phyloP scores from a whole-genome alignment of 2,888 invertebrate species.

The Hedya salicella region DNA sequence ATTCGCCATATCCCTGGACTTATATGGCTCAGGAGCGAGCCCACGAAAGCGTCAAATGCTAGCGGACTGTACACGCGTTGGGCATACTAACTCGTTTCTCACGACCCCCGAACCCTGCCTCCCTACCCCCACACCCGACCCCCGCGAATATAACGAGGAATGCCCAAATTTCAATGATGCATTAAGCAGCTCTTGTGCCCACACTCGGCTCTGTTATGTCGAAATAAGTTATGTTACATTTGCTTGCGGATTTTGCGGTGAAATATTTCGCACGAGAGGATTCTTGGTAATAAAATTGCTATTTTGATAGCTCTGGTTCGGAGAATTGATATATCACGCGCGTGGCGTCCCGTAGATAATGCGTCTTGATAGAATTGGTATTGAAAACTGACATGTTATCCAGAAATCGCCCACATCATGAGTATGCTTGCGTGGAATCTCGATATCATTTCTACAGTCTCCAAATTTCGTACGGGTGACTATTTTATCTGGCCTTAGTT shows the following conservation, averaged over 20 bases:
- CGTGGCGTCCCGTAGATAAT: not conserved
- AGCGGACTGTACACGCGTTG: conserved; percentile 48
- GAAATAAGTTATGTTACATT: conserved; percentile 37
- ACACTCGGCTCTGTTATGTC: conserved; percentile 18
- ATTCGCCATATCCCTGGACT: conserved; percentile 34
- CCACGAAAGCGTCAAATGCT: conserved; percentile 52
- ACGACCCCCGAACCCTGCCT: conserved; percentile 34
- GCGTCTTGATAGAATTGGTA: not conserved
- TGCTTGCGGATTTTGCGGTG: conserved; percentile 34
- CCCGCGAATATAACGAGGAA: conserved; percentile 49
- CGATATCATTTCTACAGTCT: too few species aligned
- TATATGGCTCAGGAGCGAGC: conserved; percentile 44
- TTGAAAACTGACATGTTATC: not conserved
- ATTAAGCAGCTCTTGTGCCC: conserved; percentile 49
- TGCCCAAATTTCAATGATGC: conserved; percentile 55
- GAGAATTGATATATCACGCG: conserved; percentile 24
- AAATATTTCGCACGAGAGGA: conserved; percentile 28
- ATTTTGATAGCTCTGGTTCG: conserved; percentile 22
- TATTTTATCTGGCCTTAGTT: too few species aligned
- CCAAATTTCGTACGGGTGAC: too few species aligned
- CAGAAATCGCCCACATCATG: not conserved
- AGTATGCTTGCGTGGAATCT: too few species aligned
- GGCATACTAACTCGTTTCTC: conserved; percentile 54
- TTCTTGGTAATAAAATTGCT: conserved; percentile 17
- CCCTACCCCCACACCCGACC: conserved; percentile 21